Conservation (phyloP, 2,113 vertebrate species). For the Centropus unirufus region DNA sequence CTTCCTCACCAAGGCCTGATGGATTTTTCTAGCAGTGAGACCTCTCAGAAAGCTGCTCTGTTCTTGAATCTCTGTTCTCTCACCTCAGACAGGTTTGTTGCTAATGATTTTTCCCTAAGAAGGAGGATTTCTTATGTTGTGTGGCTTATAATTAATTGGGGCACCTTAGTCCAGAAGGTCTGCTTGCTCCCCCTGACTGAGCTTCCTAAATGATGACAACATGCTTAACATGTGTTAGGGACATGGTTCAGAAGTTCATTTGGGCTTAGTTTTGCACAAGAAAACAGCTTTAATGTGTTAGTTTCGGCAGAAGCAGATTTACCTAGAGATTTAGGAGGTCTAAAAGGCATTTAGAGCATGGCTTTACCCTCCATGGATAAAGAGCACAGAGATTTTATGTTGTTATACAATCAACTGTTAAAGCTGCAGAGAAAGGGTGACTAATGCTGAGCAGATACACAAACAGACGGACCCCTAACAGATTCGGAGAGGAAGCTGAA, state of each 20-base stretch:
- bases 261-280: background rate
- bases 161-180: conserved; percentile 41
- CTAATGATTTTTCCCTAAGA: background rate
- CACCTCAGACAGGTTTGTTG: background rate
- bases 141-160: background rate
- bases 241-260: conserved; percentile 34
- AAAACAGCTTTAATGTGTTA: background rate
- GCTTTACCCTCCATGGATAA: background rate
- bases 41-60: background rate
- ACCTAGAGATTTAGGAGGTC: background rate
- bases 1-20: background rate
- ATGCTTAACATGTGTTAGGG: background rate
- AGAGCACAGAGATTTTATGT: background rate
- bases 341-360: background rate
- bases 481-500: background rate
- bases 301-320: background rate
- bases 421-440: background rate
- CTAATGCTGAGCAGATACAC: background rate
- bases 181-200: background rate
- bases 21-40: background rate
- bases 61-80: background rate
- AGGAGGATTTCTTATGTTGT: background rate
- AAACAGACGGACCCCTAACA: background rate
- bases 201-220: background rate
- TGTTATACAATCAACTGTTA: background rate